Evolutionary conservation across 2,888 invertebrate species (phyloP).

Genomic region (Synanthedon vespiformis): DNA sequence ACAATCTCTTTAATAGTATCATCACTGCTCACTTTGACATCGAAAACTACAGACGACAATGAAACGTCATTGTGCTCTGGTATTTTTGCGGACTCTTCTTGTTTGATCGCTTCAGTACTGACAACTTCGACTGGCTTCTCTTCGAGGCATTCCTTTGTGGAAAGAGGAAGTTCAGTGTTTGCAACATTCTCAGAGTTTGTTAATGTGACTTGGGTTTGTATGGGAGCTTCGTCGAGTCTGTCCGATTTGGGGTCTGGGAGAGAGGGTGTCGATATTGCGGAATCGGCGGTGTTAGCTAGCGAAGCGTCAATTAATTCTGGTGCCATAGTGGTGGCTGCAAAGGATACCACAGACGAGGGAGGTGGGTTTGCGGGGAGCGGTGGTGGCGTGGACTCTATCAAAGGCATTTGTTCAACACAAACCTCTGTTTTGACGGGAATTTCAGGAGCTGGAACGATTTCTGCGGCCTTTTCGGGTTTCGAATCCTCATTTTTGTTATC

Average conservation of each 20-base stretch:
- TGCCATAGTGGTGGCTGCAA: constrained; percentile 78
- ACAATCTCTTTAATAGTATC: no score
- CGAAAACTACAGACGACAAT: no score
- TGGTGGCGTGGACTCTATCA: constrained; percentile 76
- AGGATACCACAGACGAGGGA: constrained; percentile 80
- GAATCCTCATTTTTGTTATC: constrained; percentile 43
- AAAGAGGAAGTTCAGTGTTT: constrained; percentile 5
- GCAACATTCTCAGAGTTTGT: constrained; percentile 5
- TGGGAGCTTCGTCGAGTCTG: constrained; percentile 6
- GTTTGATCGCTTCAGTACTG: constrained; percentile 1
- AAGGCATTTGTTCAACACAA: constrained; percentile 71
- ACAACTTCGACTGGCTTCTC: constrained; percentile 1
- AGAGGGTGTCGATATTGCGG: constrained; percentile 33
- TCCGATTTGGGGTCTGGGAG: constrained; percentile 28
- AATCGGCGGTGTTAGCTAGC: constrained; percentile 51
- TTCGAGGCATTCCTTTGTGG: constrained; percentile 5
- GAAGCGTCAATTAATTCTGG: constrained; percentile 58
- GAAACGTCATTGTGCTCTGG: no score
- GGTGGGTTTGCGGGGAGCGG: constrained; percentile 81
- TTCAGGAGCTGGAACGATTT: constrained; percentile 49
- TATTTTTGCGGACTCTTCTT: not conserved
- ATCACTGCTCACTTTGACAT: no score
- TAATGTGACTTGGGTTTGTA: constrained; percentile 2
- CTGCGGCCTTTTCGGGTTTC: constrained; percentile 31
- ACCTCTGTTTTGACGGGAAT: constrained; percentile 63